Evolutionary conservation across 2,888 invertebrate species (phyloP).

Genomic region (Amorpha juglandis): DNA sequence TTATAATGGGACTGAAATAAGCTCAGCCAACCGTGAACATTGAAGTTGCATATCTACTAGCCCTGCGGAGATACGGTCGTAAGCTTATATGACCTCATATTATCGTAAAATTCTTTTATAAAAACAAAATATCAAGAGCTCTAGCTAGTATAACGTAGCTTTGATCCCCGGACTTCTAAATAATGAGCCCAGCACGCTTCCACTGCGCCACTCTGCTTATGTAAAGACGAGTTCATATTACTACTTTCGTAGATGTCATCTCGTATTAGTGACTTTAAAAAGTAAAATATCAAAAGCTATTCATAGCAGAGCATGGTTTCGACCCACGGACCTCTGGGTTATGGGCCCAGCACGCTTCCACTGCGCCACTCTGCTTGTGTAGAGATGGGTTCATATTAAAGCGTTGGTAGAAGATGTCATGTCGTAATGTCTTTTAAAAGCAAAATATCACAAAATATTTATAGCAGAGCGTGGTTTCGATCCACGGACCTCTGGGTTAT

Average conservation of each 20-base stretch:
- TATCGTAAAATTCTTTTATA: neutral
- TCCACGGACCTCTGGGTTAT: slow-evolving; percentile 97
- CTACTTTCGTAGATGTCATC: neutral
- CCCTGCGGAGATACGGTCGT: too few species aligned
- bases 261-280: neutral
- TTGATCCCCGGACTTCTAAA: slow-evolving; percentile 97
- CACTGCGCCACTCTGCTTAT: slow-evolving; percentile 92
- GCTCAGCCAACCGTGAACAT: too few species aligned
- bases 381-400: neutral
- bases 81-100: neutral
- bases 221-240: neutral
- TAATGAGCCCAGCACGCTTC: slow-evolving; percentile 94
- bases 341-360: slow-evolving; percentile 94
- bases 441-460: neutral
- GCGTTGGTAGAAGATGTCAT: neutral
- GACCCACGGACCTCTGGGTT: slow-evolving; percentile 97
- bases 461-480: slow-evolving; percentile 93
- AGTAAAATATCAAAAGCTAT: slow-evolving; percentile 20
- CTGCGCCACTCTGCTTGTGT: slow-evolving; percentile 90
- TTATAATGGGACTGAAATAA: too few species aligned
- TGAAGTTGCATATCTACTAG: too few species aligned
- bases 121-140: neutral
- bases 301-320: slow-evolving; percentile 91
- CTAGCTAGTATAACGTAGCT: slow-evolving; percentile 89
- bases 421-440: neutral